phyloP scores from a whole-genome alignment of 2,888 invertebrate genomes.

The Lomographa bimaculata region DNA sequence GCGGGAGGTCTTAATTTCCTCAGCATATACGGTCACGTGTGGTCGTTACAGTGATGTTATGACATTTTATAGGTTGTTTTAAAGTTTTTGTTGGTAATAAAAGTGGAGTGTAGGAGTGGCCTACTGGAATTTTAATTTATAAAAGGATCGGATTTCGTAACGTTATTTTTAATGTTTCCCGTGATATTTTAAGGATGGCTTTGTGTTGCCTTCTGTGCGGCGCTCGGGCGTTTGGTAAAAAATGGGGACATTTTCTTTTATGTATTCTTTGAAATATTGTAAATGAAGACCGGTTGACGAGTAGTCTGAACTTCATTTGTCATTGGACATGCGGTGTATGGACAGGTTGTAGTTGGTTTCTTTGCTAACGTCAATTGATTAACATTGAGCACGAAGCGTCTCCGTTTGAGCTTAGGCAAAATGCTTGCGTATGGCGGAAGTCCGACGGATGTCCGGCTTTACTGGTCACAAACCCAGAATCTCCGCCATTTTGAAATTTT shows the following conservation, averaged over 20 bases:
- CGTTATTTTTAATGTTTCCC: slow-evolving; percentile 17
- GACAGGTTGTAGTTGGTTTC: too few relatives aligned
- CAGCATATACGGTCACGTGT: slow-evolving; percentile 21
- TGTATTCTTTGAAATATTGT: slow-evolving; percentile 1
- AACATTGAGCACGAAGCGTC: too few relatives aligned
- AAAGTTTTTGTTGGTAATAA: slow-evolving; percentile 30
- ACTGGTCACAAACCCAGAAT: too few relatives aligned
- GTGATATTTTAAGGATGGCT: slow-evolving; percentile 17
- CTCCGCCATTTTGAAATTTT: too few relatives aligned
- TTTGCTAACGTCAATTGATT: too few relatives aligned
- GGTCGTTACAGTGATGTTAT: slow-evolving; percentile 26
- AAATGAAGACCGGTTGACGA: too few relatives aligned
- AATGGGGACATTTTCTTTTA: slow-evolving; percentile 7
- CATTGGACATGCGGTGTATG: too few relatives aligned
- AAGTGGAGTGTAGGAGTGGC: slow-evolving; percentile 33
- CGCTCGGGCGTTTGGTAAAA: slow-evolving; percentile 1
- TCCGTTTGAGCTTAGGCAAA: too few relatives aligned
- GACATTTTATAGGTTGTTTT: slow-evolving; percentile 27
- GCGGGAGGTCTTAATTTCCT: slow-evolving; percentile 7
- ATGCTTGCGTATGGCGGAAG: too few relatives aligned
- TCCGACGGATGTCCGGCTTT: too few relatives aligned
- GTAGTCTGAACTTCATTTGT: too few relatives aligned
- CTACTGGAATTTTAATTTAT: slow-evolving; percentile 30
- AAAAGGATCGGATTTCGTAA: slow-evolving; percentile 27
- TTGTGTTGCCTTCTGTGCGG: slow-evolving; percentile 10